These are phyloP conservation scores for Maconellicoccus hirsutus DNA, from an alignment of 1,140 invertebrate species.

Conservation along the genomic window DNA sequence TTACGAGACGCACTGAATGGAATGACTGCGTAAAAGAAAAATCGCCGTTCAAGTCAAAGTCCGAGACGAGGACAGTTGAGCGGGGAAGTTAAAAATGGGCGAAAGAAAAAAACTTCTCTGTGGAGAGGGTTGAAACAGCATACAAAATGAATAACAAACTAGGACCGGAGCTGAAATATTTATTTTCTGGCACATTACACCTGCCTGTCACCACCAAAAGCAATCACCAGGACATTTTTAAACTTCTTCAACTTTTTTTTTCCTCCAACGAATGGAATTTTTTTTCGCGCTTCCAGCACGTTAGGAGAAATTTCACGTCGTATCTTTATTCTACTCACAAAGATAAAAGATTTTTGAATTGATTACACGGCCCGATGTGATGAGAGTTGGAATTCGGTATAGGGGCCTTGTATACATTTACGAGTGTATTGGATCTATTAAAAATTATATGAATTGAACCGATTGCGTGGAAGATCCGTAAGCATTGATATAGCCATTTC, in stretches of 20 bases:
- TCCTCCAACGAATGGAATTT: background rate
- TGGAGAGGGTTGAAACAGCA: background rate
- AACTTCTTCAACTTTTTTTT: constrained; percentile 14
- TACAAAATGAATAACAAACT: constrained; percentile 18
- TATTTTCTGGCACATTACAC: constrained; percentile 22
- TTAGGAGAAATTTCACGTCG: too few species aligned
- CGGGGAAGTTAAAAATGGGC: background rate
- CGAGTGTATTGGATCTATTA: too few species aligned
- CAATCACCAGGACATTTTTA: constrained; percentile 20
- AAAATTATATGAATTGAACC: too few species aligned
- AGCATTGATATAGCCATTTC: too few species aligned
- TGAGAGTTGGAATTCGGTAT: background rate
- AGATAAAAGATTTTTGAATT: background rate
- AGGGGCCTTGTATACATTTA: too few species aligned
- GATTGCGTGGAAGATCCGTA: too few species aligned
- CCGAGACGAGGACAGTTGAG: background rate
- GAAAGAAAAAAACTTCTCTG: background rate
- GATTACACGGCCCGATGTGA: background rate
- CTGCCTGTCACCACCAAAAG: constrained; percentile 20
- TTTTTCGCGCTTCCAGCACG: too few species aligned
- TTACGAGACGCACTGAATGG: background rate
- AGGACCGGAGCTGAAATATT: constrained; percentile 13
- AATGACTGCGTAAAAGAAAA: background rate
- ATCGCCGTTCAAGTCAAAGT: constrained; percentile 13
- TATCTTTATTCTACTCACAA: background rate